Base-by-base conservation (phyloP, 2,888 invertebrate species). In the Thecocarcelia acutangulata region DNA sequence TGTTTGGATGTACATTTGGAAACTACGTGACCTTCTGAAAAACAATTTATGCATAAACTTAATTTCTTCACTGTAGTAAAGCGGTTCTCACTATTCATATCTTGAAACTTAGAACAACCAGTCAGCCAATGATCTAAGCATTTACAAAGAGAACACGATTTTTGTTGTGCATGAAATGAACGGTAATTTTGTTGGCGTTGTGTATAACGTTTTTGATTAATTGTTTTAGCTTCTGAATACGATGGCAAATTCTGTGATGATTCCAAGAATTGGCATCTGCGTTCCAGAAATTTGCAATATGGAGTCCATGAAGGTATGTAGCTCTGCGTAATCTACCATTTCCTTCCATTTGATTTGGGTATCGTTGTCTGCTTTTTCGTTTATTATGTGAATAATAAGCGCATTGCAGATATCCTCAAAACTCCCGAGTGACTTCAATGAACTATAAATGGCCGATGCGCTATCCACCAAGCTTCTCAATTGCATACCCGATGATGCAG, bases 231-330 rank as follows among this genome's bases (percentile, higher is more conserved):
- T 12, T 46, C 48, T 6, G 58, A 70, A 1, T 37, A 21, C 58
- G 56, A 3, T n/a, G 33, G 46, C 1, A 48, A 37, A 42, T n/a
- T n/a, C n/a, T 69, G 66, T 13, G 61, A 44, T 3, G 81, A 77
- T 68, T 73, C 73, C 17, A 83, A 46, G 24, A 61, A 81, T 66
- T 83, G 82, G 15, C 79, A 83, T 13, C 73, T 64, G 9, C 70
- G 61, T 8, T 69, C 76, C 8, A 82, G 52, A 11, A 74, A 42
- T 11, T 66, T 63, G 3, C 68, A 46, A 17, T 59, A 84, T n/a
- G n/a, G n/a, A n/a, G n/a, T n/a, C 74, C 78, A 80, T 11, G 70
- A 73, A 13, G 79, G n/a, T n/a, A n/a, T n/a, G 76, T n/a, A 84
- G 19, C 15, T 21, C 63, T 0, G 12, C 44, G 17, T 76, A 84